These are phyloP conservation scores for Cotesia chilonis DNA, from an alignment of 1,140 invertebrate genomes.

Conservation along the genomic window DNA sequence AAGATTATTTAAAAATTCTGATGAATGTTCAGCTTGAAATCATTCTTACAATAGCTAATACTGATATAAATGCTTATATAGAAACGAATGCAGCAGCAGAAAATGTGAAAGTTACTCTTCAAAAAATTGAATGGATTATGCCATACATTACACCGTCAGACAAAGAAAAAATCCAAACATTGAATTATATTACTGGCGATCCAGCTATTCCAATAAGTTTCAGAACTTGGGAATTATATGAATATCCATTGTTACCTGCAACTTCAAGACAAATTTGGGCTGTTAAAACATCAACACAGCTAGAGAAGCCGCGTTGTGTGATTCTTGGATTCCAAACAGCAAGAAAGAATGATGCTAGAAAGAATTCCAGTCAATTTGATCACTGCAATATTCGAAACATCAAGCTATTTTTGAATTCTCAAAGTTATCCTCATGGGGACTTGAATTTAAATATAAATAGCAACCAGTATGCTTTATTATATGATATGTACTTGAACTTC, in stretches of 20 bases:
- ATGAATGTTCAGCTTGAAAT: conserved; percentile 62
- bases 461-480: conserved; percentile 46
- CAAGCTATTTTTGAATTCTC: conserved; percentile 52
- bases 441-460: conserved; percentile 46
- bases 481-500: conserved; percentile 50
- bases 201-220: conserved; percentile 47
- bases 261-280: conserved; percentile 45
- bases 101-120: conserved; percentile 38
- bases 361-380: conserved; percentile 43
- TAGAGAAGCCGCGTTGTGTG: conserved; percentile 47
- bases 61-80: conserved; percentile 43
- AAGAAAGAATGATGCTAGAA: conserved; percentile 28
- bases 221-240: conserved; percentile 55
- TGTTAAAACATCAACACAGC: conserved; percentile 44
- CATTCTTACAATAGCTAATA: conserved; percentile 54
- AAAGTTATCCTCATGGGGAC: conserved; percentile 50
- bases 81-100: conserved; percentile 19
- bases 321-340: conserved; percentile 44
- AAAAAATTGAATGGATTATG: conserved; percentile 41
- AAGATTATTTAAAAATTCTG: conserved; percentile 63
- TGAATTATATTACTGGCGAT: conserved; percentile 45
- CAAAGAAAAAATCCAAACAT: conserved; percentile 38
- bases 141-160: conserved; percentile 44
- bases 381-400: conserved; percentile 45
- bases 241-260: conserved; percentile 53